Evolutionary conservation across 37 sponge, comb jelly and placozoan genomes (phyloP).

Genomic region (Corticium candelabrum): DNA sequence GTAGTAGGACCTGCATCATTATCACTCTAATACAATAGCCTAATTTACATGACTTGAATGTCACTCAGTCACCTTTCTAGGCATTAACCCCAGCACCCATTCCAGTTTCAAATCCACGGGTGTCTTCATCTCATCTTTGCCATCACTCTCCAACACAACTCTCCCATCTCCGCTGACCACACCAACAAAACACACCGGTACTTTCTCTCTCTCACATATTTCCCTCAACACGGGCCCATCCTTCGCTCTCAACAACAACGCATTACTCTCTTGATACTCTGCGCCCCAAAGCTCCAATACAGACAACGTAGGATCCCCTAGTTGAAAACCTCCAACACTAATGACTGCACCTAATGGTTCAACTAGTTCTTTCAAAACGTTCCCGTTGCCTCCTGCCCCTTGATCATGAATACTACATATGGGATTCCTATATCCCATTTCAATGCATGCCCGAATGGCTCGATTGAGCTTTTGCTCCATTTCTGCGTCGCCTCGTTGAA

Average conservation of each 20-base stretch:
- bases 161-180: conserved; percentile 8
- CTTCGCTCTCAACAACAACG: not conserved
- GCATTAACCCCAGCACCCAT: not conserved
- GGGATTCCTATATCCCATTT: conserved; percentile 11
- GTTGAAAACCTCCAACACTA: not conserved
- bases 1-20: no score
- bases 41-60: not conserved
- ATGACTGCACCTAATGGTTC: conserved; percentile 13
- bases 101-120: conserved; percentile 8
- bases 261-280: conserved; percentile 22
- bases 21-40: no score
- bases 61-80: conserved; percentile 1
- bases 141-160: conserved; percentile 1
- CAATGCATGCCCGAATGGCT: conserved; percentile 19
- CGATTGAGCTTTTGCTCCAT: conserved; percentile 17
- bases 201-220: conserved; percentile 11
- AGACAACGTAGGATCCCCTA: conserved; percentile 14
- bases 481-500: conserved; percentile 22
- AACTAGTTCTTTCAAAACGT: conserved; percentile 22
- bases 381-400: conserved; percentile 20
- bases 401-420: conserved; percentile 23
- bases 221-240: not conserved
- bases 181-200: conserved; percentile 7
- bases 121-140: not conserved
- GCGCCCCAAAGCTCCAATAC: conserved; percentile 16